Percentiles rank a stretch among this genome's conserved stretches.
These are phyloP conservation scores for Zootoca vivipara DNA, from an alignment of 2,113 vertebrate genomes.

Conservation along the genomic window DNA sequence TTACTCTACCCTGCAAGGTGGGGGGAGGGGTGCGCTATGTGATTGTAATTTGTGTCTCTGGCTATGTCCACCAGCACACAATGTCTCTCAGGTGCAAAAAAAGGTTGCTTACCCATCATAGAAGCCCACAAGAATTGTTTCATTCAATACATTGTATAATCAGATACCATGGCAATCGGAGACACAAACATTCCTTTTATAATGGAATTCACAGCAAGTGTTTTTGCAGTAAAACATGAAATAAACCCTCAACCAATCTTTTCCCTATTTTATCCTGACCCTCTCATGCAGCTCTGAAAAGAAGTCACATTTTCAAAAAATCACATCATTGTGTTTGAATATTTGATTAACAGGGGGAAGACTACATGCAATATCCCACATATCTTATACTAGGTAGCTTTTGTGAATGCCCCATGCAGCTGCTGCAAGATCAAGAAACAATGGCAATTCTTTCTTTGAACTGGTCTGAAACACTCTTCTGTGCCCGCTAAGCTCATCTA, in stretches of 20 bases:
- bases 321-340: not conserved
- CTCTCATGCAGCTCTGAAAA: not conserved
- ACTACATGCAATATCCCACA: not conserved
- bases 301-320: not conserved
- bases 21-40: no score
- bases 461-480: slow-evolving; percentile 41
- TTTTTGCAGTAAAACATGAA: not conserved
- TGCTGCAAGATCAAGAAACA: slow-evolving; percentile 33
- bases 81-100: no score
- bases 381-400: slow-evolving; percentile 25
- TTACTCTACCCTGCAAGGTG: no score
- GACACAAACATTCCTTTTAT: not conserved
- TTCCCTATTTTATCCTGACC: not conserved
- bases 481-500: slow-evolving; percentile 44
- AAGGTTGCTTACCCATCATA: not conserved
- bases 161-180: not conserved
- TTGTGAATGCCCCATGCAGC: slow-evolving; percentile 29
- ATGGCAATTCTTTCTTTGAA: slow-evolving; percentile 28
- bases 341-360: slow-evolving; percentile 1
- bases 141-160: not conserved
- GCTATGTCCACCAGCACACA: no score
- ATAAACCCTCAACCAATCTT: not conserved
- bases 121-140: not conserved
- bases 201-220: not conserved
- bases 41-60: no score